Evolutionary conservation across 2,888 invertebrate genomes (phyloP).

Genomic region (Pterostichus niger): DNA sequence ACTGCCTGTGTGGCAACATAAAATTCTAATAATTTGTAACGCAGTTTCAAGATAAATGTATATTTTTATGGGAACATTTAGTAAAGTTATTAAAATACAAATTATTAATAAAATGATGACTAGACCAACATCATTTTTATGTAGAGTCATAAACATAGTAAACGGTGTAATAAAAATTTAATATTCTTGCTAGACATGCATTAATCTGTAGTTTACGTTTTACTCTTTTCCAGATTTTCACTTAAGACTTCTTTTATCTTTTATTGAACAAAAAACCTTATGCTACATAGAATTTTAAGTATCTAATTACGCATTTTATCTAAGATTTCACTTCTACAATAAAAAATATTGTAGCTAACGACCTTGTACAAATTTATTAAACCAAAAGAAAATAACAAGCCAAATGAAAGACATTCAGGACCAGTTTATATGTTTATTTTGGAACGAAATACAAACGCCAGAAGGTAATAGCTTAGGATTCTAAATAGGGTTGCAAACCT

Average conservation of each 20-base stretch:
- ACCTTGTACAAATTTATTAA: too few relatives aligned
- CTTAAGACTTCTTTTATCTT: background rate
- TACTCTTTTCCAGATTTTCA: constrained; percentile 18
- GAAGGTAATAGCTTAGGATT: too few relatives aligned
- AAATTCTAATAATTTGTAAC: too few relatives aligned
- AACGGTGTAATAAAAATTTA: constrained; percentile 21
- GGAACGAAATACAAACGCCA: too few relatives aligned
- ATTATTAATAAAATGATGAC: constrained; percentile 47
- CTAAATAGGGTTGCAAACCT: too few relatives aligned
- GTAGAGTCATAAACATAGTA: constrained; percentile 22
- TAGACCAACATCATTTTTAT: constrained; percentile 47
- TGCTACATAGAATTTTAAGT: background rate
- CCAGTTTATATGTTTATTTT: too few relatives aligned
- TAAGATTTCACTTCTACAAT: too few relatives aligned
- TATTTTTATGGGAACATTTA: constrained; percentile 33
- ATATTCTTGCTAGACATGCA: constrained; percentile 41
- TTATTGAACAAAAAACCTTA: constrained; percentile 5
- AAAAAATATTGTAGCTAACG: too few relatives aligned
- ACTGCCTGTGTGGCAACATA: too few relatives aligned
- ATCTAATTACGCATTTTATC: background rate
- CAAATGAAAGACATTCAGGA: too few relatives aligned
- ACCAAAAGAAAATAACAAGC: too few relatives aligned
- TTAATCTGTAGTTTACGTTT: constrained; percentile 14
- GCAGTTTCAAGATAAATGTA: background rate
- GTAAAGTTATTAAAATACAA: constrained; percentile 34